A percentile compares a stretch with the other conserved stretches of the same genome.
These are phyloP conservation scores for Trichomalopsis sarcophagae DNA, from an alignment of 1,140 invertebrate species.

Conservation along the genomic window DNA sequence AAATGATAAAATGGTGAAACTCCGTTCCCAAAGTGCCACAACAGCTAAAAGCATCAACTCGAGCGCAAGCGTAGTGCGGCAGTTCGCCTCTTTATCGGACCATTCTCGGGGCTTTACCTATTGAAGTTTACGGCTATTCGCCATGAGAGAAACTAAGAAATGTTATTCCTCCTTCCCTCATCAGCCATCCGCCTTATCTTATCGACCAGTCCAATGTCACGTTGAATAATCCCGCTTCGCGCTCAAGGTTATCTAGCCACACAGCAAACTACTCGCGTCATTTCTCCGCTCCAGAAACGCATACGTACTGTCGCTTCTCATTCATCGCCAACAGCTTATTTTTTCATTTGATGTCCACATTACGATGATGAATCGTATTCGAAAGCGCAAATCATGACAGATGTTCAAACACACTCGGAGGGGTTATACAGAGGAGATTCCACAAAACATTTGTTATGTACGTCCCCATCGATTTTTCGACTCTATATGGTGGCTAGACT, in stretches of 20 bases:
- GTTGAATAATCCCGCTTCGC: background rate
- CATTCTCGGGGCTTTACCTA: background rate
- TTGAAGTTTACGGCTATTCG: background rate
- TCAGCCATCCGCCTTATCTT: background rate
- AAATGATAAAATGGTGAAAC: no score
- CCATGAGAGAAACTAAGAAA: background rate
- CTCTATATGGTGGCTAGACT: background rate
- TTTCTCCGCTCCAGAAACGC: background rate
- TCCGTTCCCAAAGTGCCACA: background rate
- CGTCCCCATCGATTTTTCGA: background rate
- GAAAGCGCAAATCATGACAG: background rate
- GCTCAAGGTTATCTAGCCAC: background rate
- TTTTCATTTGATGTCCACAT: background rate
- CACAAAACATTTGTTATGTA: background rate
- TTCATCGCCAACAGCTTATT: background rate
- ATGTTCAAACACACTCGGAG: background rate
- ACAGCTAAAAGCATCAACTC: background rate
- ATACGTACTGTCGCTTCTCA: background rate
- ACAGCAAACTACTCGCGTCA: background rate
- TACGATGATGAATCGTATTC: background rate
- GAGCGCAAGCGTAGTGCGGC: background rate
- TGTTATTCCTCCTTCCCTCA: background rate
- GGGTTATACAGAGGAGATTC: background rate
- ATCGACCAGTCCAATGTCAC: background rate
- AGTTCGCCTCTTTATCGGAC: background rate